A percentile compares a stretch with the other conserved stretches of the same genome.
These are phyloP conservation scores for Nothocercus nigrocapillus DNA, from an alignment of 2,113 vertebrate species.

Conservation along the genomic window DNA sequence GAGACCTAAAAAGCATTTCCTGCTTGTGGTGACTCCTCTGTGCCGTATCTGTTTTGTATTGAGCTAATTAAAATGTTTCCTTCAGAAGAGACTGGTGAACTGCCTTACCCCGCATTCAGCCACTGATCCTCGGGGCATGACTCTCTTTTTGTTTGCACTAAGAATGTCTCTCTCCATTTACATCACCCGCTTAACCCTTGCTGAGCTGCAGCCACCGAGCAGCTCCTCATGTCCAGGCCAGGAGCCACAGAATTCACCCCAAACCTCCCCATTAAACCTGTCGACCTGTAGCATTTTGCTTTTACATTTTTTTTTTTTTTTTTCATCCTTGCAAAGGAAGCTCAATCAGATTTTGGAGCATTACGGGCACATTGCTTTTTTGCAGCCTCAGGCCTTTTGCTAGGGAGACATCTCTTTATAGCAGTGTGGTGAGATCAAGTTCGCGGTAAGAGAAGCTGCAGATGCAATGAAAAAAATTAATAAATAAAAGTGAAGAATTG, in stretches of 20 bases:
- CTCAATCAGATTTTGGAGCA: background rate
- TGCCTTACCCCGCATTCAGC: conserved; percentile 38
- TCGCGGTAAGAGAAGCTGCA: background rate
- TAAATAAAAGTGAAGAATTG: background rate
- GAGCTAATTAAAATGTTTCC: conserved; percentile 70
- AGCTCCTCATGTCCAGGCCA: background rate
- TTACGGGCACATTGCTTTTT: background rate
- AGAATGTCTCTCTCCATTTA: conserved; percentile 66
- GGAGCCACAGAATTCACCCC: background rate
- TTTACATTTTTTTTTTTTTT: background rate
- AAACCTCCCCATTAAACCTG: background rate
- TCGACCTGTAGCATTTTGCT: background rate
- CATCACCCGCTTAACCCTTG: conserved; percentile 61
- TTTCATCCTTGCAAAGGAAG: background rate
- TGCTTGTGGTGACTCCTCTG: conserved; percentile 46
- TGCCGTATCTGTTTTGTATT: conserved; percentile 68
- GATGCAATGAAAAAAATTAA: background rate
- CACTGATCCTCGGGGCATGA: conserved; percentile 63
- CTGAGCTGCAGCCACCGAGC: background rate
- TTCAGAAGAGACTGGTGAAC: conserved; percentile 22
- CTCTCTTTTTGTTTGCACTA: conserved; percentile 63
- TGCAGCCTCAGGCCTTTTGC: background rate
- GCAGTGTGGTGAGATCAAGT: background rate
- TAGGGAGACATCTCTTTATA: background rate
- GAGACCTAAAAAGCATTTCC: conserved; percentile 65